Evolutionary conservation across 2,888 invertebrate species (phyloP).

Genomic region (Spatulosminthurus flaviceps): DNA sequence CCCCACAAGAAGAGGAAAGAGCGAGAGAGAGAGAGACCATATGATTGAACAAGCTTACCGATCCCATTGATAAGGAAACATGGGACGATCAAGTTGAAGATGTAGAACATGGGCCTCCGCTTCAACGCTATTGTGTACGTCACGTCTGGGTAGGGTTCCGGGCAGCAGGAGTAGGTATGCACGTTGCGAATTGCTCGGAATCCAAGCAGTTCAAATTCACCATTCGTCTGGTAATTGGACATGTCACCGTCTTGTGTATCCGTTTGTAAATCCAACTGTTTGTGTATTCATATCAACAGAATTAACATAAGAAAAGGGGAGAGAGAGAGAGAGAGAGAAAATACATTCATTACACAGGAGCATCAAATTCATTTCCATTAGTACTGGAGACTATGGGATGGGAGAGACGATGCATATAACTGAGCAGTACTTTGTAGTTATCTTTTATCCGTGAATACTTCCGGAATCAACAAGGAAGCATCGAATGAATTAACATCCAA

Average conservation of each 20-base stretch:
- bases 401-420: too few relatives aligned
- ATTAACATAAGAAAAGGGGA: slow-evolving; percentile 1
- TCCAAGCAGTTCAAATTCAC: slow-evolving; percentile 85
- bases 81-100: slow-evolving; percentile 85
- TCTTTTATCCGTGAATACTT: not conserved
- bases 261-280: slow-evolving; percentile 77
- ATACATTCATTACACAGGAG: not conserved
- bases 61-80: slow-evolving; percentile 86
- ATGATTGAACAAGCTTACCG: slow-evolving; percentile 69
- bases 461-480: not conserved
- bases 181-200: slow-evolving; percentile 78
- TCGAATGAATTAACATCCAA: not conserved
- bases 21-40: slow-evolving; percentile 15
- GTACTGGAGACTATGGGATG: too few relatives aligned
- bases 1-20: slow-evolving; percentile 10
- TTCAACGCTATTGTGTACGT: slow-evolving; percentile 81
- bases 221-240: slow-evolving; percentile 89
- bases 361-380: not conserved
- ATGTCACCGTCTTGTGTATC: slow-evolving; percentile 84
- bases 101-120: slow-evolving; percentile 83
- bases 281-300: not conserved
- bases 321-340: too few relatives aligned
- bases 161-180: slow-evolving; percentile 82
- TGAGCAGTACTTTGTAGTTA: too few relatives aligned
- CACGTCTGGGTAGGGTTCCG: slow-evolving; percentile 73